Evolutionary conservation across 1,140 invertebrate species (phyloP).

Genomic region (Drosophila bifasciata): DNA sequence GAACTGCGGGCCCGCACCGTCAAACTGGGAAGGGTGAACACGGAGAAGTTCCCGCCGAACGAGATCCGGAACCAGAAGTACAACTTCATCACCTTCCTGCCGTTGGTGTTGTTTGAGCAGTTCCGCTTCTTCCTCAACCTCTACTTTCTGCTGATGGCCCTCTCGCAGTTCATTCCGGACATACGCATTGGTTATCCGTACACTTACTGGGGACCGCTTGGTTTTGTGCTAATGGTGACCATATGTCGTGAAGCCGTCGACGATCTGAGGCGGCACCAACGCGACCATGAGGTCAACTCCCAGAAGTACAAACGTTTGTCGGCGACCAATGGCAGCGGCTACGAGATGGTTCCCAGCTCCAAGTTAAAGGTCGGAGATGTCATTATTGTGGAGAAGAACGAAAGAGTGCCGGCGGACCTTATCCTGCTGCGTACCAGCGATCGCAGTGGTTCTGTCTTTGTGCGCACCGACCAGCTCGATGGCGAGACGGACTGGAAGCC

Average conservation of each 20-base stretch:
- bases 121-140: slow-evolving; percentile 99
- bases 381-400: slow-evolving; percentile 94
- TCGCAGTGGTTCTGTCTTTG: slow-evolving; percentile 96
- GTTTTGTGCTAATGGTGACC: slow-evolving; percentile 98
- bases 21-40: slow-evolving; percentile 86
- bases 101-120: slow-evolving; percentile 98
- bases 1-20: slow-evolving; percentile 88
- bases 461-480: slow-evolving; percentile 99
- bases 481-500: slow-evolving; percentile 99
- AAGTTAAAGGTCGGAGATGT: slow-evolving; percentile 91
- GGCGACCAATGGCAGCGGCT: slow-evolving; percentile 80
- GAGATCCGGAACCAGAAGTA: slow-evolving; percentile 99
- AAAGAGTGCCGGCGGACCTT: slow-evolving; percentile 98
- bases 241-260: slow-evolving; percentile 98
- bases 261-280: slow-evolving; percentile 95
- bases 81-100: slow-evolving; percentile 98
- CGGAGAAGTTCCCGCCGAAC: slow-evolving; percentile 96
- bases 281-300: slow-evolving; percentile 97
- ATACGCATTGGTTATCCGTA: slow-evolving; percentile 98
- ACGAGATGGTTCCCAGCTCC: slow-evolving; percentile 86
- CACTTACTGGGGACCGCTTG: slow-evolving; percentile 99
- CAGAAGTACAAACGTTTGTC: slow-evolving; percentile 92
- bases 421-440: slow-evolving; percentile 97
- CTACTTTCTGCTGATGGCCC: slow-evolving; percentile 99
- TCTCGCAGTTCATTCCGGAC: slow-evolving; percentile 98